Base-by-base conservation (phyloP, 2,113 vertebrate species). In the Pyxicephalus adspersus region DNA sequence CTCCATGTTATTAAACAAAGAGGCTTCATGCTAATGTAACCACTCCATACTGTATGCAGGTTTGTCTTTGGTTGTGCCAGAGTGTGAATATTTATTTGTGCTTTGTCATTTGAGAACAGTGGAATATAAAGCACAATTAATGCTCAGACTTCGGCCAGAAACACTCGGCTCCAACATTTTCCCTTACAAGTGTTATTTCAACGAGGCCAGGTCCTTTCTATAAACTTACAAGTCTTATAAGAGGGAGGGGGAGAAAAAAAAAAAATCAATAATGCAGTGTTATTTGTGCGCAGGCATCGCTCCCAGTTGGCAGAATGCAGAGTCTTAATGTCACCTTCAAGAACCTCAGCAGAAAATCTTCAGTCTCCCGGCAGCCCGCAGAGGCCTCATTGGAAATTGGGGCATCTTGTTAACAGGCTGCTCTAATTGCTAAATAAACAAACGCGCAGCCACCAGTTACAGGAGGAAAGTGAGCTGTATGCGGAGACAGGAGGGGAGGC, bases 341-440 rank as follows among this genome's bases (percentile, higher is more conserved):
- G 45, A 68, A 83, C 54, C 81, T 65, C 63, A 23, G 63, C 45
- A 79, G 65, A 70, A 58, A 70, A 79, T 34, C 64, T 16, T 52
- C 78, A 83, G 73, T 77, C 65, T 76, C 64, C 28, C 25, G 5
- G 51, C 19, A 57, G 26, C 26, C 66, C 64, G 26, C 66, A 71
- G 64, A 67, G 31, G 71, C 45, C 80, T 55, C 51, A 64, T 61
- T 76, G 64, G 51, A 83, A 65, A 71, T 63, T 83, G 64, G 66
- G 72, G 25, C 64, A 52, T 77, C 74, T 61, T 83, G 81, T 83
- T 83, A 68, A 76, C 57, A 60, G 73, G 51, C 15, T 15, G 25
- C 51, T 71, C 81, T 78, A 83, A 83, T 68, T 71, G 34, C 75
- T 77, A 57, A 31, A 78, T 60, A 83, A 83, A 70, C 76, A 71